These are phyloP conservation scores for Lathronympha strigana DNA, from an alignment of 2,888 invertebrate species.

Conservation along the genomic window DNA sequence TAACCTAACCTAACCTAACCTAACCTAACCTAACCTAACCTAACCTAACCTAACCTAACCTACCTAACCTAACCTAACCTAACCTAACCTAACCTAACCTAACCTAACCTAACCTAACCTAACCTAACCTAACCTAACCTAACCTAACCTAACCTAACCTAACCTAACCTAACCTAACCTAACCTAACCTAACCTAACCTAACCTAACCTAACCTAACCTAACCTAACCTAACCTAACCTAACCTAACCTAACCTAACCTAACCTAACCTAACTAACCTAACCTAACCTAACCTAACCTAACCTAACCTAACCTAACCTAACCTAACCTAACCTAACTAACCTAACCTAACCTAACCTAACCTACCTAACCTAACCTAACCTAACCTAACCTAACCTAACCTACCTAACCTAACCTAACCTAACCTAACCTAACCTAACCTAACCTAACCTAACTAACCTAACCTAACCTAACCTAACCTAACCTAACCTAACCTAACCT, in stretches of 20 bases:
- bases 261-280: slow-evolving; percentile 20
- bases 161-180: slow-evolving; percentile 22
- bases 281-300: slow-evolving; percentile 19
- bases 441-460: no score
- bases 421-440: slow-evolving; percentile 29
- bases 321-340: slow-evolving; percentile 15
- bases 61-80: slow-evolving; percentile 39
- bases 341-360: slow-evolving; percentile 15
- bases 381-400: slow-evolving; percentile 29
- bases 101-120: slow-evolving; percentile 32
- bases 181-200: slow-evolving; percentile 39
- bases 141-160: slow-evolving; percentile 24
- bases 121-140: slow-evolving; percentile 25
- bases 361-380: slow-evolving; percentile 22
- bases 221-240: slow-evolving; percentile 21
- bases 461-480: no score
- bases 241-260: slow-evolving; percentile 22
- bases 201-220: slow-evolving; percentile 28
- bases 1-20: slow-evolving; percentile 32
- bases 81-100: slow-evolving; percentile 28
- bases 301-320: slow-evolving; percentile 17
- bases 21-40: slow-evolving; percentile 35
- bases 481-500: no score
- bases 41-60: slow-evolving; percentile 37
- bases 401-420: slow-evolving; percentile 24